Conservation (phyloP, 2,113 vertebrate genomes). For the Agelaius phoeniceus region DNA sequence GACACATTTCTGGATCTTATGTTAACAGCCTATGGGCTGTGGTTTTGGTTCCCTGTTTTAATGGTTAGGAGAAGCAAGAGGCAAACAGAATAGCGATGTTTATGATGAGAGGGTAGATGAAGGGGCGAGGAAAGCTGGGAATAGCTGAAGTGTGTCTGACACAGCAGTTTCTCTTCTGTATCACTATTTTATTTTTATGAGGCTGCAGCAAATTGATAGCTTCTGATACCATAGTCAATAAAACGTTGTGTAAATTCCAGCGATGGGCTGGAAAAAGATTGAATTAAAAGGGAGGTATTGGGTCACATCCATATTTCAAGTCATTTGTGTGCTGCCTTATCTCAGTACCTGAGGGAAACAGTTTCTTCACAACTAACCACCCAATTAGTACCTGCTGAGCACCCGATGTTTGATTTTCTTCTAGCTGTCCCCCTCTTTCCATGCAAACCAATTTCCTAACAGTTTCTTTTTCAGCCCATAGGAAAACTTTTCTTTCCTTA, state of each 20-base stretch:
- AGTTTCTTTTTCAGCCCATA: background rate
- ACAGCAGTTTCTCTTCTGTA: constrained; percentile 64
- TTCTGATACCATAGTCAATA: constrained; percentile 64
- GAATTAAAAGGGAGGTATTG: constrained; percentile 63
- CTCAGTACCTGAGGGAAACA: constrained; percentile 23
- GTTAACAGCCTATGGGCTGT: constrained; percentile 57
- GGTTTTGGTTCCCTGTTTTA: constrained; percentile 64
- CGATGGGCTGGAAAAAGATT: constrained; percentile 66
- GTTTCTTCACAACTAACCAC: constrained; percentile 46
- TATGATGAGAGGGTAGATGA: constrained; percentile 51
- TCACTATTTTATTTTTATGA: constrained; percentile 74
- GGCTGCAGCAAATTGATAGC: constrained; percentile 68
- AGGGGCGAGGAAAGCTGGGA: constrained; percentile 42
- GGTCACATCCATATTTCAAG: constrained; percentile 57
- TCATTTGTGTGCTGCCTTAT: constrained; percentile 31
- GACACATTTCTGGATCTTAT: constrained; percentile 62
- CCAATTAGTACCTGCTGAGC: constrained; percentile 52
- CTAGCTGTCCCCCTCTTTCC: background rate
- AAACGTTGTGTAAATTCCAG: constrained; percentile 69
- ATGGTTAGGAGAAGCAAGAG: constrained; percentile 57
- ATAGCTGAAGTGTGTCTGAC: constrained; percentile 53
- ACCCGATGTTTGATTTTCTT: background rate
- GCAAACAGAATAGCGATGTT: constrained; percentile 35
- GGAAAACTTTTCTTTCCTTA: background rate
- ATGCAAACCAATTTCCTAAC: background rate